Conservation (phyloP, 1,140 invertebrate genomes). For the Sarcophaga bullata region DNA sequence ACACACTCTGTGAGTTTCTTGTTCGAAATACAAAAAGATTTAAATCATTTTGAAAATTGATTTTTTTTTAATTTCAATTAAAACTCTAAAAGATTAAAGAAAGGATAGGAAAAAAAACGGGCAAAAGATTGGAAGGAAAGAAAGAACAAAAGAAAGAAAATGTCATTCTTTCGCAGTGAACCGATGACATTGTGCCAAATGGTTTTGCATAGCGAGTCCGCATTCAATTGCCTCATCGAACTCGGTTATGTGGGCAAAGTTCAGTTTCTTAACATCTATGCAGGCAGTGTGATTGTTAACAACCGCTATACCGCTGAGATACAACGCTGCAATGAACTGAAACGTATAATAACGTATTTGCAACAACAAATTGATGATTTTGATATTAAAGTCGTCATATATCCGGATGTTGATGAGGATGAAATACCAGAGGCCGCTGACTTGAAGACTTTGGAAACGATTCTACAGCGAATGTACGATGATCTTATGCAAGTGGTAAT, state of each 20-base stretch:
- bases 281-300: slow-evolving; percentile 92
- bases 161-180: slow-evolving; percentile 59
- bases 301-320: slow-evolving; percentile 92
- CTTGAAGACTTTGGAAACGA: slow-evolving; percentile 93
- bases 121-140: not conserved
- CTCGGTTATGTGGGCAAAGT: slow-evolving; percentile 53
- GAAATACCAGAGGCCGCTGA: slow-evolving; percentile 96
- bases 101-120: not conserved
- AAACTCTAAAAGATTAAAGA: not conserved
- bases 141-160: slow-evolving; percentile 10
- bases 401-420: slow-evolving; percentile 69
- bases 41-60: too few relatives aligned
- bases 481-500: slow-evolving; percentile 91
- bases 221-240: slow-evolving; percentile 57
- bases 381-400: slow-evolving; percentile 91
- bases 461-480: slow-evolving; percentile 82
- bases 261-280: slow-evolving; percentile 70
- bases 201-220: slow-evolving; percentile 54
- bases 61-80: not conserved
- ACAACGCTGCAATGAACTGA: slow-evolving; percentile 89
- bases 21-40: too few relatives aligned
- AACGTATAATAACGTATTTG: slow-evolving; percentile 89
- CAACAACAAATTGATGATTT: slow-evolving; percentile 97
- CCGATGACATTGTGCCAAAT: slow-evolving; percentile 57
- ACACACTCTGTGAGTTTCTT: too few relatives aligned